phyloP scores from a whole-genome alignment of 2,113 vertebrate genomes.

The Oxyura jamaicensis region DNA sequence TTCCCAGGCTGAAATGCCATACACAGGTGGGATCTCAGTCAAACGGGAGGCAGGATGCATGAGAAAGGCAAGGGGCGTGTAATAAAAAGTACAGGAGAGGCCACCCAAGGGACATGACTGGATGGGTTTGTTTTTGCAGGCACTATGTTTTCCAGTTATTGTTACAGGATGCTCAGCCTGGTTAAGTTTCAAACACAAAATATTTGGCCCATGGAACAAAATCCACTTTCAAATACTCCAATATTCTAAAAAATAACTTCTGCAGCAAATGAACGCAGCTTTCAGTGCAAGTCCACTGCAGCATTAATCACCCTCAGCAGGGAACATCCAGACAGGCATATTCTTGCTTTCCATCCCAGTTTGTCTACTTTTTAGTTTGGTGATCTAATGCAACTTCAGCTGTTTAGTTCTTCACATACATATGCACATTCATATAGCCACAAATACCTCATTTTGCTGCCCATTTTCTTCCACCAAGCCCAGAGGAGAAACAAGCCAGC shows the following conservation, averaged over 20 bases:
- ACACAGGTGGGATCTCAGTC: neutral
- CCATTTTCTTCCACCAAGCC: neutral
- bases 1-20: neutral
- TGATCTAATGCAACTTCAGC: neutral
- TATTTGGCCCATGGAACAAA: neutral
- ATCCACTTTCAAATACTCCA: neutral
- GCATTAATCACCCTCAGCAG: neutral
- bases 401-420: neutral
- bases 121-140: neutral
- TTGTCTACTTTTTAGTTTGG: neutral
- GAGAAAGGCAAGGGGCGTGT: neutral
- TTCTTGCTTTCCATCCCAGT: neutral
- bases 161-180: neutral
- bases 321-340: neutral
- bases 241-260: neutral
- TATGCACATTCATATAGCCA: fast-evolving
- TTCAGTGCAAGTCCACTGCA: neutral
- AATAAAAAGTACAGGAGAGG: neutral
- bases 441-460: neutral
- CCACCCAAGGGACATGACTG: neutral
- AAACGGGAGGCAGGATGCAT: neutral
- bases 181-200: neutral
- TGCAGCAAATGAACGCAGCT: neutral
- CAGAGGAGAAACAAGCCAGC: neutral
- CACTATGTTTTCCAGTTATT: neutral